Evolutionary conservation across 2,797 vertebrate genomes (phyloP).

Genomic region (Chaenodraco wilsoni): DNA sequence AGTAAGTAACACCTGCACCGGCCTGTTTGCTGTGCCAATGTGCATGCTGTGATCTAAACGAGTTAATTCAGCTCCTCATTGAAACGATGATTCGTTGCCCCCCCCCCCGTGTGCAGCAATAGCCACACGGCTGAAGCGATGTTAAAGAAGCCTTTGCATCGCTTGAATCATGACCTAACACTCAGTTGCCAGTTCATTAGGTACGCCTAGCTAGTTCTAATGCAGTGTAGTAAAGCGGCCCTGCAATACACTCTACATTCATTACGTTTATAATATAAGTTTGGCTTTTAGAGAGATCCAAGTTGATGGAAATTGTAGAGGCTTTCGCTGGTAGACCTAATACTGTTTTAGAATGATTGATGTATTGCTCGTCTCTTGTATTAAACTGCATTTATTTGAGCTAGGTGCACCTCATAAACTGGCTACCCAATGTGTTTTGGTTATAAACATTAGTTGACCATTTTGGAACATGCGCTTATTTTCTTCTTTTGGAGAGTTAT

Average conservation of each 20-base stretch:
- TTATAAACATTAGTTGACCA: background rate
- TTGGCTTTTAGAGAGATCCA: background rate
- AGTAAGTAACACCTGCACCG: conserved; percentile 90
- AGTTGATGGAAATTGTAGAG: background rate
- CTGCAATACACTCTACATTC: background rate
- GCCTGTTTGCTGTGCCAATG: conserved; percentile 84
- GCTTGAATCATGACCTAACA: background rate
- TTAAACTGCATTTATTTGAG: background rate
- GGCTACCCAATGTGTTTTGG: background rate
- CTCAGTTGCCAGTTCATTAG: conserved; percentile 2
- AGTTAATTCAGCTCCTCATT: conserved; percentile 71
- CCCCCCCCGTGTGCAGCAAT: conserved; percentile 56
- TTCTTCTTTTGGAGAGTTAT: background rate
- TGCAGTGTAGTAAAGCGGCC: background rate
- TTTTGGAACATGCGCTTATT: background rate
- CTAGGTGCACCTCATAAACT: conserved; percentile 12
- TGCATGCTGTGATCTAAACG: conserved; percentile 85
- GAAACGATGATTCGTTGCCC: conserved; percentile 25
- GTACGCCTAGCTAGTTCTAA: background rate
- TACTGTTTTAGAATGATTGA: background rate
- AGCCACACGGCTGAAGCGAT: conserved; percentile 41
- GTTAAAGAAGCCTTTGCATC: conserved; percentile 45
- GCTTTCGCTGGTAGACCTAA: background rate
- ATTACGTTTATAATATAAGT: background rate
- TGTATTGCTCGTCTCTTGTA: background rate